These are phyloP conservation scores for Masnerella sp. DNA, from an alignment of 2,888 invertebrate species.

Conservation along the genomic window DNA sequence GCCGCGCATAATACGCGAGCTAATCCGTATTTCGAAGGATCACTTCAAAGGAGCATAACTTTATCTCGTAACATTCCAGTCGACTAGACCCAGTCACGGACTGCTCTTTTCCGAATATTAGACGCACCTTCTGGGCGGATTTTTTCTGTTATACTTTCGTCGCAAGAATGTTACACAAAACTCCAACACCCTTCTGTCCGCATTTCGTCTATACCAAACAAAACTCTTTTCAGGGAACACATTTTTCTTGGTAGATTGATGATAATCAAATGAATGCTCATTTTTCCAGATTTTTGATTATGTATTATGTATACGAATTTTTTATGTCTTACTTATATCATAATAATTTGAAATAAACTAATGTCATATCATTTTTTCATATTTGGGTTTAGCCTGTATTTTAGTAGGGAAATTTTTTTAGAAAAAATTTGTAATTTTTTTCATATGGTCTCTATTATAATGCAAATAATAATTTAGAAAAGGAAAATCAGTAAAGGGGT, in stretches of 20 bases:
- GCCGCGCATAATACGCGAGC: slow-evolving; percentile 33
- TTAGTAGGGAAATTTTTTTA: no score
- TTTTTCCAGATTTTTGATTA: no score
- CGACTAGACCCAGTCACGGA: slow-evolving; percentile 34
- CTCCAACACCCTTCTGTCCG: slow-evolving; percentile 31
- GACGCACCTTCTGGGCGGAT: slow-evolving; percentile 16
- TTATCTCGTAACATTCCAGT: slow-evolving; percentile 54
- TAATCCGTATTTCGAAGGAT: slow-evolving; percentile 52
- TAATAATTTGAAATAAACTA: no score
- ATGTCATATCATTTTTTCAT: no score
- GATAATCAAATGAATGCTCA: no score
- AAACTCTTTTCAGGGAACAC: slow-evolving; percentile 31
- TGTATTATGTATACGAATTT: no score
- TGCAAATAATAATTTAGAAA: no score
- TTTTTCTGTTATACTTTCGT: slow-evolving; percentile 35
- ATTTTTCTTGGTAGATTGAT: slow-evolving; percentile 23
- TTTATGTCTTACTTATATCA: no score
- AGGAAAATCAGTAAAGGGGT: no score
- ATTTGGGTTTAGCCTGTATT: no score
- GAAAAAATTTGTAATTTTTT: no score
- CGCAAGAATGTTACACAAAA: slow-evolving; percentile 28
- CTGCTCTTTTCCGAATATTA: slow-evolving; percentile 47
- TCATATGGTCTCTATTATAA: no score
- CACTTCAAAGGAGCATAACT: slow-evolving; percentile 43
- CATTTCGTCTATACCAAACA: background rate